Base-by-base conservation (phyloP, 2,113 vertebrate species). In the Phoxinus phoxinus region DNA sequence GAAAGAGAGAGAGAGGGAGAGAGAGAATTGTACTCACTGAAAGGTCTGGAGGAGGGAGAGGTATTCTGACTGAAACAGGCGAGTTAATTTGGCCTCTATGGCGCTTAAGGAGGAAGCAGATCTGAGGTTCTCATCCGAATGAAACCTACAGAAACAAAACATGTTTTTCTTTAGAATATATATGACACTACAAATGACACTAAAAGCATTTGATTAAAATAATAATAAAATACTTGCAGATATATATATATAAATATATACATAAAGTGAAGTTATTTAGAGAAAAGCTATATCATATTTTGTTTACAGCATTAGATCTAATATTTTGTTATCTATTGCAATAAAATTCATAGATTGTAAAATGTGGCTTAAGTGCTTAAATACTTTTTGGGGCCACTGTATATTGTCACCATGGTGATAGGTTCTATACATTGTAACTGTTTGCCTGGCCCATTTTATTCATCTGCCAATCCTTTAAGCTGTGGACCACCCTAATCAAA, bases 21-120 rank as follows among this genome's bases (percentile, higher is more conserved):
- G 32, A 35, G 35, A 35, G 35, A 5, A 56, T 21, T 13, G 58
- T 23, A 73, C 87, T 91, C 87, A 92, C 86, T 76, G 91, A 84
- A 94, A 92, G 0, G 3, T 89, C 35, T 83, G 77, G 9, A 91
- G 90, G 61, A 93, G 61, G 15, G 37, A 88, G 69, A 93, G 73
- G 37, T 93, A 94, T 76, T 88, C 84, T 81, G 89, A 90, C 17
- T 90, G 90, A 88, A 94, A 77, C 59, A 91, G 89, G 27, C 87
- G 90, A 86, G 72, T 74, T 77, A 94, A 71, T 69, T 88, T 90
- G 74, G 67, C 88, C 89, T 92, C 89, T 61, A 37, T 0, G 86
- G 84, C 85, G 86, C 85, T 91, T 67, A 92, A 44, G 85, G 63
- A 81, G 48, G 88, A 92, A 32, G 48, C 56, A 48, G 84, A 75